A percentile compares a stretch with the other conserved stretches of the same genome.
phyloP scores from a whole-genome alignment of 1,140 invertebrate genomes.

The Philotrypesis tridentata region DNA sequence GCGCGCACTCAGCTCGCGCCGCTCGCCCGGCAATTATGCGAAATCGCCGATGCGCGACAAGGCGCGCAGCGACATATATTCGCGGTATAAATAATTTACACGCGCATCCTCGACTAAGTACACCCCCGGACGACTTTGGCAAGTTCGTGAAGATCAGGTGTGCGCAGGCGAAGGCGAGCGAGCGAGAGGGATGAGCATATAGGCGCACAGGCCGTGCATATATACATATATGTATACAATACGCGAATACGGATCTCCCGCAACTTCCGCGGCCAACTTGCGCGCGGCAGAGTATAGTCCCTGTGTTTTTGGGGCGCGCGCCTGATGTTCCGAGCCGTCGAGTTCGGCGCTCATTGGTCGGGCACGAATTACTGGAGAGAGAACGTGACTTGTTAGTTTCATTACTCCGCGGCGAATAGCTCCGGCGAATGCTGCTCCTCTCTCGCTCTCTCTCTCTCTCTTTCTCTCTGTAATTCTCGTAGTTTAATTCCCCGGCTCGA shows the following conservation, averaged over 20 bases:
- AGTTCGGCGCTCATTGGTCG: slow-evolving; percentile 37
- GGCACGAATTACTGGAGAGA: slow-evolving; percentile 29
- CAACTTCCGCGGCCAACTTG: slow-evolving; percentile 19
- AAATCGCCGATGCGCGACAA: background rate
- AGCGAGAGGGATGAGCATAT: background rate
- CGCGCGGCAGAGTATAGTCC: background rate
- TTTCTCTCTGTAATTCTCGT: background rate
- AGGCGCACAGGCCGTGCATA: too few species aligned
- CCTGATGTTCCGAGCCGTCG: background rate
- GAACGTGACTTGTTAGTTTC: slow-evolving; percentile 44
- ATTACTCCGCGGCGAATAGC: slow-evolving; percentile 22
- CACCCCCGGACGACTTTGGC: too few species aligned
- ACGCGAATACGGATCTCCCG: too few species aligned
- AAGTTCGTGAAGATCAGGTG: too few species aligned
- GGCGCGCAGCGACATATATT: too few species aligned
- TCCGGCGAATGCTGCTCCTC: background rate
- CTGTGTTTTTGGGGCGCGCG: slow-evolving; percentile 11
- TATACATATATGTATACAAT: too few species aligned
- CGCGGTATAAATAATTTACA: too few species aligned
- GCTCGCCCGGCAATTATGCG: too few species aligned
- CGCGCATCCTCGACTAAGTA: too few species aligned
- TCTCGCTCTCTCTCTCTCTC: background rate
- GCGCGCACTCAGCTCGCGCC: too few species aligned
- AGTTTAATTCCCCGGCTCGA: background rate
- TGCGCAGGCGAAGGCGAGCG: too few species aligned